Base-by-base conservation (phyloP, 2,888 invertebrate species). In the Lithophane socia region DNA sequence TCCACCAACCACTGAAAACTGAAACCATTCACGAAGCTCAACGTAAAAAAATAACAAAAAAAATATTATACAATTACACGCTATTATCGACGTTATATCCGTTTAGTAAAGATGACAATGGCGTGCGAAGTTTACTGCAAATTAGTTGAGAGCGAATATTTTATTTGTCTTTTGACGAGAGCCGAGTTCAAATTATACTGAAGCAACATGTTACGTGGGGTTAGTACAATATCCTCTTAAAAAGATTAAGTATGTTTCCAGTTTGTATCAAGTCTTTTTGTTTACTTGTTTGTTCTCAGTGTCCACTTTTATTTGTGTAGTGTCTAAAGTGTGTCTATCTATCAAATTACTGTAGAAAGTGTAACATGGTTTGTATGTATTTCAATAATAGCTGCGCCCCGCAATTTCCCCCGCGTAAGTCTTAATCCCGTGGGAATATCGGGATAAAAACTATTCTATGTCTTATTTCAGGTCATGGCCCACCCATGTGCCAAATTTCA, bases 71-170 rank as follows among this genome's bases (percentile, higher is more conserved):
- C 18, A 44, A 75, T 64, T 24, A 77, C 86, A 68, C 37, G 66
- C 77, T 56, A 75, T 58, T 80, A 75, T 80, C 60, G 37, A 65
- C 77, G 54, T 80, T 75, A 80, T 29, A 5, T 13, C 21, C 3
- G 49, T 44, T 58, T 0, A 1, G 54, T 80, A 85, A 71, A 86
- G 81, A 52, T 73, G 70, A 75, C n/a, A 86, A 80, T 75, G 9
- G 70, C 73, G 16, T 80, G 68, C 44, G 66, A 76, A 58, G 67
- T 68, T 84, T 73, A 75, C 29, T 80, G 73, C 63, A 84, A 80
- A 80, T 86, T 78, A 86, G 79, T 74, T 66, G 8, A 12, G 44
- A 65, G 60, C 18, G 60, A 49, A 63, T 73, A 72, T 69, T 69
- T 70, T 60, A 71, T 60, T 70, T 82, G 49, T 58, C 44, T 68